Conservation (phyloP, 2,113 vertebrate genomes). For the Strigops habroptila region DNA sequence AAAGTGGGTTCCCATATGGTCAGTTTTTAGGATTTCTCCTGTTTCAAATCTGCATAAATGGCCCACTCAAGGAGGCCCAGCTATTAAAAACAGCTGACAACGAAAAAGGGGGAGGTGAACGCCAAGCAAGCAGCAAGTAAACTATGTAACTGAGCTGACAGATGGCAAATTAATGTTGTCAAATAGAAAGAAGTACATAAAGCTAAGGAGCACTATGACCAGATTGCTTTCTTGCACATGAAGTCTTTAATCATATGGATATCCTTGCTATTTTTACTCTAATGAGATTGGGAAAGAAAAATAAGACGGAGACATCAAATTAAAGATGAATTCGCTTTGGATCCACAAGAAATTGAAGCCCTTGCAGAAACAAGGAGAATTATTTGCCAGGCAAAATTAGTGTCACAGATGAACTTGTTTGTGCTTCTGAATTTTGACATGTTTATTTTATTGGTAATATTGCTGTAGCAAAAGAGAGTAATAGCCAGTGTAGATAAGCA, state of each 20-base stretch:
- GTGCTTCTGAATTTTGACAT: conserved; percentile 52
- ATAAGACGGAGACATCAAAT: conserved; percentile 54
- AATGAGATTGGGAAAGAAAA: conserved; percentile 65
- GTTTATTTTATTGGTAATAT: conserved; percentile 47
- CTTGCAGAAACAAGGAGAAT: conserved; percentile 7
- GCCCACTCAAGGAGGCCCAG: conserved; percentile 49
- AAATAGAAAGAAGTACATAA: conserved; percentile 64
- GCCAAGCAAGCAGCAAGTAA: conserved; percentile 53
- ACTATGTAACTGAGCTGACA: conserved; percentile 65
- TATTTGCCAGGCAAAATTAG: conserved; percentile 54
- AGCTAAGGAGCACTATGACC: conserved; percentile 55
- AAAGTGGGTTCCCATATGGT: conserved; percentile 36
- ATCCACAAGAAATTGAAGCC: conserved; percentile 55
- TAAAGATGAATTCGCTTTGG: conserved; percentile 62
- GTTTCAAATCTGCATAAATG: conserved; percentile 55
- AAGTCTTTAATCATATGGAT: conserved; percentile 66
- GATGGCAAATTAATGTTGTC: conserved; percentile 71
- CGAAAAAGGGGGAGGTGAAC: conserved; percentile 27
- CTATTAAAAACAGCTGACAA: conserved; percentile 67
- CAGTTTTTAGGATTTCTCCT: conserved; percentile 43
- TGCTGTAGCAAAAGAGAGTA: neutral
- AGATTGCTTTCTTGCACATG: conserved; percentile 57
- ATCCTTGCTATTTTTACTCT: conserved; percentile 64
- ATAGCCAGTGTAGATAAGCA: conserved; percentile 9
- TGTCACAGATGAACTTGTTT: conserved; percentile 55